A percentile compares a stretch with the other conserved stretches of the same genome.
phyloP scores from a whole-genome alignment of 2,113 vertebrate species.

The Vulpes ferrilata region DNA sequence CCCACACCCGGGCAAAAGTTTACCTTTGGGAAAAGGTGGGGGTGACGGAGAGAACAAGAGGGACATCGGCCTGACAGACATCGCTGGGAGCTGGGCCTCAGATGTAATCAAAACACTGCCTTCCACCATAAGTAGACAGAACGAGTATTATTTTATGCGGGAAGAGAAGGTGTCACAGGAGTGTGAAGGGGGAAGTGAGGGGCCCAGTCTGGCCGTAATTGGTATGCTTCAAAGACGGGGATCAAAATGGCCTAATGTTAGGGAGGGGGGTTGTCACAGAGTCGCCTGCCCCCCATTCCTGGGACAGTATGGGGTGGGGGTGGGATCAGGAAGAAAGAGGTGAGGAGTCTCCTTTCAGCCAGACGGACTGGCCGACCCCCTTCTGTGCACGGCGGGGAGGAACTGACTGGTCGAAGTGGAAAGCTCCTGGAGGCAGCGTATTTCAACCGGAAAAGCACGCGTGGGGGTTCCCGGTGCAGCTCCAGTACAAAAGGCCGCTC shows the following conservation, averaged over 20 bases:
- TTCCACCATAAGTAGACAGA: conserved; percentile 58
- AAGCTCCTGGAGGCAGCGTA: not conserved
- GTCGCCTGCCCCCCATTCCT: not conserved
- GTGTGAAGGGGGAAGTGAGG: conserved; percentile 43
- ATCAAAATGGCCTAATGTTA: not conserved
- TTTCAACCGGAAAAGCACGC: conserved; percentile 54
- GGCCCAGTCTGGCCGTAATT: conserved; percentile 48
- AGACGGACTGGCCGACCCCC: not conserved
- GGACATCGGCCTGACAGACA: not conserved
- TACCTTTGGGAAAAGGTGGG: conserved; percentile 46
- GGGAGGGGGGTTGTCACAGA: not conserved
- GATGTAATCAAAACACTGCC: conserved; percentile 73
- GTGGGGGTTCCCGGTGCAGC: not conserved
- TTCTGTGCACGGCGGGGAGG: not conserved
- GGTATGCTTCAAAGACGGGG: not conserved
- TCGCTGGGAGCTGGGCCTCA: conserved; percentile 49
- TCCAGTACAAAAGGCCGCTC: conserved; percentile 49
- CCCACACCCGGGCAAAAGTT: conserved; percentile 52
- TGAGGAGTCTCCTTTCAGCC: conserved; percentile 9
- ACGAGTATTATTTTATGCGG: conserved; percentile 67
- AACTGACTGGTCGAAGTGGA: not conserved
- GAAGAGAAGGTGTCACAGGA: conserved; percentile 29
- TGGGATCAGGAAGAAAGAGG: not conserved
- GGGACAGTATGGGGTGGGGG: not conserved
- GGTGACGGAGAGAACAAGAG: not conserved